Percentiles rank a stretch among this genome's conserved stretches.
Evolutionary conservation across 2,113 vertebrate species (phyloP).

Genomic region (Capreolus pygargus): DNA sequence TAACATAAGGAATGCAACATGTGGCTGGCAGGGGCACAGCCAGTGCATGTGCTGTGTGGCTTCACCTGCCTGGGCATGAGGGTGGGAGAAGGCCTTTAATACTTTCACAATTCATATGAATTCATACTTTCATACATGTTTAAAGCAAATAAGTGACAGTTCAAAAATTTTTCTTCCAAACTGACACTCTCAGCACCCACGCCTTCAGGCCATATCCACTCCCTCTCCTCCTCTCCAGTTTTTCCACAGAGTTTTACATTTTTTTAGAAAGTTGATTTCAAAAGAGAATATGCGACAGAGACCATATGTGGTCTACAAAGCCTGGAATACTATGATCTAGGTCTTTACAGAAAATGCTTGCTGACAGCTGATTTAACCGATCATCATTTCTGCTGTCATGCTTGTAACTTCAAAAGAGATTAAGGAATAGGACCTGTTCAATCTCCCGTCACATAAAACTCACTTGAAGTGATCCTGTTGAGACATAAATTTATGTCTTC

Average conservation of each 20-base stretch:
- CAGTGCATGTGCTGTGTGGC: background rate
- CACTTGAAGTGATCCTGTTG: background rate
- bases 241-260: background rate
- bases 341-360: background rate
- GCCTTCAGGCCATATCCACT: background rate
- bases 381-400: background rate
- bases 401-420: background rate
- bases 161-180: background rate
- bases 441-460: background rate
- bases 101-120: background rate
- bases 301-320: background rate
- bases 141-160: background rate
- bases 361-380: background rate
- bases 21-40: background rate
- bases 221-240: background rate
- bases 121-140: background rate
- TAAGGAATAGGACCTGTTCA: background rate
- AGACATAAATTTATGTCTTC: background rate
- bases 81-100: background rate
- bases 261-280: background rate
- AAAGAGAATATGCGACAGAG: background rate
- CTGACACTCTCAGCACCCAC: background rate
- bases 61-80: background rate
- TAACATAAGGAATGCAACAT: fast-evolving
- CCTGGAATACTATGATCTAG: background rate